A percentile compares a stretch with the other conserved stretches of the same genome.
phyloP scores from a whole-genome alignment of 2,797 vertebrate species.

The Mus caroli region DNA sequence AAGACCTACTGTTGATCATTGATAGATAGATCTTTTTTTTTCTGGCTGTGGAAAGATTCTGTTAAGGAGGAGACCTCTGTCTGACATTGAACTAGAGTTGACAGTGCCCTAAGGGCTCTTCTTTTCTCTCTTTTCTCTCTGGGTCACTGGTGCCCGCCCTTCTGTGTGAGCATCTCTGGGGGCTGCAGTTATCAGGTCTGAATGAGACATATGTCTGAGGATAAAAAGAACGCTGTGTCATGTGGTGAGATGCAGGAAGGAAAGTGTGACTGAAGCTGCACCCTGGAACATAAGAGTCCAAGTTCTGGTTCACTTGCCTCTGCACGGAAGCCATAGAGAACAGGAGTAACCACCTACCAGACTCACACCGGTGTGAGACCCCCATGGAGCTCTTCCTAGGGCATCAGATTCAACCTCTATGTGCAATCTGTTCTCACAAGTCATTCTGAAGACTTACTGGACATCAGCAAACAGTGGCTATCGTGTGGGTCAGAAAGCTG shows the following conservation, averaged over 20 bases:
- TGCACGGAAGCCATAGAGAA: not conserved
- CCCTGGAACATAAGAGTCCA: not conserved
- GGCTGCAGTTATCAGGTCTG: constrained; percentile 52
- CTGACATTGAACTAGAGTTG: constrained; percentile 17
- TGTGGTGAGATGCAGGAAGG: not conserved
- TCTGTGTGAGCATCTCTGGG: constrained; percentile 32
- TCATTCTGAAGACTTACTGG: not conserved
- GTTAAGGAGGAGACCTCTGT: not conserved
- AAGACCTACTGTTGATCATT: not conserved
- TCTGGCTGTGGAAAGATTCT: not conserved
- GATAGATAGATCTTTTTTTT: not conserved
- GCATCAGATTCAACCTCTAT: not conserved
- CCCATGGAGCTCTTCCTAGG: not conserved
- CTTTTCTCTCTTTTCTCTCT: constrained; percentile 44
- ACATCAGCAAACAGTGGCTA: not conserved
- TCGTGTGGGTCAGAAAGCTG: not conserved
- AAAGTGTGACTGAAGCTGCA: not conserved
- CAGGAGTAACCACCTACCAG: too few relatives aligned
- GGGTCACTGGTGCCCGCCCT: not conserved
- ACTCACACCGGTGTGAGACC: not conserved
- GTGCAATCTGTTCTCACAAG: not conserved
- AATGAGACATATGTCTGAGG: not conserved
- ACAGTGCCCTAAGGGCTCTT: constrained; percentile 14
- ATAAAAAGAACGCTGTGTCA: not conserved
- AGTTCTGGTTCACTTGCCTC: not conserved